phyloP scores from a whole-genome alignment of 2,888 invertebrate species.

The Pammene aurita region DNA sequence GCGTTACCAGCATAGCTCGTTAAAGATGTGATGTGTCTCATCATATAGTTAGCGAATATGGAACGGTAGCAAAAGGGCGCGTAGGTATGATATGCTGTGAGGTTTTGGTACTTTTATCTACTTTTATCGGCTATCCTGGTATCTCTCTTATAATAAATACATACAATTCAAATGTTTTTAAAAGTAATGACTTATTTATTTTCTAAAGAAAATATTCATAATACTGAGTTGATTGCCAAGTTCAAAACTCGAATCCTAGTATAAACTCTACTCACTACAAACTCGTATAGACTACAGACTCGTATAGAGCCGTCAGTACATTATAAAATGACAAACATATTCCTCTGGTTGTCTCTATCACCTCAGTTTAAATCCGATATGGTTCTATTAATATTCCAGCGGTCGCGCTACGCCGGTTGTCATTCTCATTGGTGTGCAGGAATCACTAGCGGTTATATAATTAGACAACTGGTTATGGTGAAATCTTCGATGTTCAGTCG shows the following conservation, averaged over 20 bases:
- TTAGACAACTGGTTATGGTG: conserved; percentile 39
- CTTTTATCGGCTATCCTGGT: too few relatives aligned
- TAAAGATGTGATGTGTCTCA: conserved; percentile 22
- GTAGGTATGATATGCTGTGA: neutral
- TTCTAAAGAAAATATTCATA: too few relatives aligned
- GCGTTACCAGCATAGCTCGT: neutral
- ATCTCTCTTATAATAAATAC: too few relatives aligned
- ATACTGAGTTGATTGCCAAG: too few relatives aligned
- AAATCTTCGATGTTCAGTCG: conserved; percentile 36
- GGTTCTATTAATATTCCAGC: conserved; percentile 38
- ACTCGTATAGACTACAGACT: neutral
- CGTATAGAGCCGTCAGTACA: neutral
- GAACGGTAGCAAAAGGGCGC: neutral
- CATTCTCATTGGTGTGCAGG: conserved; percentile 34
- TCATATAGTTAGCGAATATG: neutral
- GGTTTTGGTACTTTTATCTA: too few relatives aligned
- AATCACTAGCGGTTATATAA: conserved; percentile 34
- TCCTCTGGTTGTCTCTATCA: conserved; percentile 17
- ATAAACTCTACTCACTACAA: neutral
- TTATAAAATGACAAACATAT: conserved; percentile 11
- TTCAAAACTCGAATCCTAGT: neutral
- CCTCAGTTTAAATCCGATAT: conserved; percentile 22
- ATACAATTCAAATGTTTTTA: too few relatives aligned
- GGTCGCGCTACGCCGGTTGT: conserved; percentile 29
- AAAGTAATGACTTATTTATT: too few relatives aligned